Evolutionary conservation across 1,140 invertebrate genomes (phyloP).

Genomic region (Drosophila burlai): DNA sequence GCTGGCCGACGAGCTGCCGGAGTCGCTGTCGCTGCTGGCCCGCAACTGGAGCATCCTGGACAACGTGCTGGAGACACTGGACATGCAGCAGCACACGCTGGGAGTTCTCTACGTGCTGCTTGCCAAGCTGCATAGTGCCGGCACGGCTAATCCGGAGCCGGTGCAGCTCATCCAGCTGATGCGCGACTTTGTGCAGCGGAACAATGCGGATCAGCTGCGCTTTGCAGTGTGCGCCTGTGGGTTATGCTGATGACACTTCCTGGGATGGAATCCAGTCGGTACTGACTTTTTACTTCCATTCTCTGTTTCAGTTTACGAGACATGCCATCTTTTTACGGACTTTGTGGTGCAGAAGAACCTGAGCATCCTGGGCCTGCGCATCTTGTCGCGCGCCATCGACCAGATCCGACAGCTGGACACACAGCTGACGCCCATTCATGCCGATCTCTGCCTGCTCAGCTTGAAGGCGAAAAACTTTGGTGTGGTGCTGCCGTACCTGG

Average conservation of each 20-base stretch:
- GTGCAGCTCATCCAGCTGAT: constrained; percentile 84
- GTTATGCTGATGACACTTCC: constrained; percentile 71
- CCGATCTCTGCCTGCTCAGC: constrained; percentile 96
- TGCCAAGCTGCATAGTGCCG: constrained; percentile 89
- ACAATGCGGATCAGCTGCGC: constrained; percentile 95
- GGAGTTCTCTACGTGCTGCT: constrained; percentile 94
- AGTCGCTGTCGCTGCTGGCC: constrained; percentile 91
- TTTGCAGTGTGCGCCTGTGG: constrained; percentile 94
- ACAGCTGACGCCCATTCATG: constrained; percentile 97
- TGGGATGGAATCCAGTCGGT: not conserved
- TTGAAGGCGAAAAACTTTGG: constrained; percentile 96
- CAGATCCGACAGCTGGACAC: constrained; percentile 95
- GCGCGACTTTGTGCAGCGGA: constrained; percentile 93
- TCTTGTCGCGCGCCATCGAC: constrained; percentile 93
- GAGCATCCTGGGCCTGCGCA: constrained; percentile 93
- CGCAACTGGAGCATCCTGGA: constrained; percentile 94
- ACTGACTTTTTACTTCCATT: not conserved
- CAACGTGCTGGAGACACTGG: constrained; percentile 94
- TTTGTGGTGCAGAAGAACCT: constrained; percentile 91
- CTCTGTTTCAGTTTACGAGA: constrained; percentile 92
- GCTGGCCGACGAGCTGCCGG: constrained; percentile 91
- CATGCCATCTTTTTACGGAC: constrained; percentile 94
- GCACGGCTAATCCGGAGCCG: constrained; percentile 80
- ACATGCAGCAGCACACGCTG: constrained; percentile 95
- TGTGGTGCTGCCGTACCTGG: constrained; percentile 94